Base-by-base conservation (phyloP, 2,888 invertebrate species). In the Metalampra italica region DNA sequence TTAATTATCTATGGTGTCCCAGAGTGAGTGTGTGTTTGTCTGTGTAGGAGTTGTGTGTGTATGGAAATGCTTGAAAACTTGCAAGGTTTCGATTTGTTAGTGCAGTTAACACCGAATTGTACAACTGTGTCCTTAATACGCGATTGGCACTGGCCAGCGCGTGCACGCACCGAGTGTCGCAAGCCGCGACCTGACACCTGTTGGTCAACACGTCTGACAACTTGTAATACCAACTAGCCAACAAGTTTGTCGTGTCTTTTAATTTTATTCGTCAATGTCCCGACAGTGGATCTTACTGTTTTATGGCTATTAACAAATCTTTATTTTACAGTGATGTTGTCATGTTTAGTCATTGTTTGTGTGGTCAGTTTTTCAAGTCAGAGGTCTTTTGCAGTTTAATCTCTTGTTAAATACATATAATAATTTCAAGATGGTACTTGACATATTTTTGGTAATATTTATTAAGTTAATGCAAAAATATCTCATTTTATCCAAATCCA, bases 161-260 rank as follows among this genome's bases (percentile, higher is more conserved):
- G 41, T 40, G 34, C 15, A 30, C 45, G 34, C 47, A 49, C 57
- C 55, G 53, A 53, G 29, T 52, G 69, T 70, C 61, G 75, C 66
- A 75, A 74, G 56, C 47, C 55, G 32, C 43, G 32, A 22, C 39
- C 39, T 62, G 66, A 74, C 67, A 67, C 71, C 64, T 57, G 55
- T 70, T 76, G 59, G 59, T 57, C 63, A 72, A 78, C 68, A 74
- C 68, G 78, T 70, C 64, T 59, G 62, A 60, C 64, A 54, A 55
- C 56, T 62, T 54, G 59, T 54, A 52, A 55, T 57, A 68, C 29
- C 37, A 29, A n/a, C 45, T 34, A 13, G 15, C 32, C 15, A 34
- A 34, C 14, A 30, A 13, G 8, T 39, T 46, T 41, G 47, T 32
- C 29, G 15, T 29, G 39, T 44, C 50, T 9, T 44, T 43, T 40